These are phyloP conservation scores for Nerophis lumbriciformis DNA, from an alignment of 2,113 vertebrate genomes.

Conservation along the genomic window DNA sequence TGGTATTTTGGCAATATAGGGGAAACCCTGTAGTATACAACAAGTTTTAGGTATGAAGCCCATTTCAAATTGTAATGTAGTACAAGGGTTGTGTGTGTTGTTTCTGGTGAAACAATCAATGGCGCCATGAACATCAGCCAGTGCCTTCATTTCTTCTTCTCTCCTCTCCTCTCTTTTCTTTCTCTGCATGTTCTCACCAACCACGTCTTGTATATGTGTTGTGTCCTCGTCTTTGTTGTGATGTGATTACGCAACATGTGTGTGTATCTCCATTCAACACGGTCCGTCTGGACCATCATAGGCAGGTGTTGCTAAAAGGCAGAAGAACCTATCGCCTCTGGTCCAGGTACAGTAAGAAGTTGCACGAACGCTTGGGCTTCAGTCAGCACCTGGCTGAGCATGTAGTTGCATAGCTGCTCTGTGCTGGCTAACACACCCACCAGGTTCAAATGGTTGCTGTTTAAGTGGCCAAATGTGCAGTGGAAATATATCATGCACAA, in stretches of 20 bases:
- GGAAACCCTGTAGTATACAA: no score
- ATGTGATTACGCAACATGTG: slow-evolving; percentile 45
- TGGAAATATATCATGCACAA: background rate
- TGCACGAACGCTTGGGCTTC: slow-evolving; percentile 60
- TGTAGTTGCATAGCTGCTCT: slow-evolving; percentile 41
- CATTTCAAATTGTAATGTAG: slow-evolving; percentile 17
- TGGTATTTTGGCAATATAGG: no score
- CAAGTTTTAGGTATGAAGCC: slow-evolving; percentile 1
- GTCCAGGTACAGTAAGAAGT: slow-evolving; percentile 77
- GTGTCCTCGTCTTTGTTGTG: slow-evolving; percentile 38
- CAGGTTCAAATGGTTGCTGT: slow-evolving; percentile 7
- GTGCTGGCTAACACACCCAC: slow-evolving; percentile 20
- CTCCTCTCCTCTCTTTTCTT: slow-evolving; percentile 46
- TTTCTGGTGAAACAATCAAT: slow-evolving; percentile 31
- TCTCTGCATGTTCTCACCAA: slow-evolving; percentile 60
- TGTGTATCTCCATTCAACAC: slow-evolving; percentile 57
- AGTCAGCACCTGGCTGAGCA: slow-evolving; percentile 49
- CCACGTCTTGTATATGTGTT: slow-evolving; percentile 43
- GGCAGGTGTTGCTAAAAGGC: slow-evolving; percentile 71
- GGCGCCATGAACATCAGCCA: slow-evolving; percentile 49
- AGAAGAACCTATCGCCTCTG: slow-evolving; percentile 73
- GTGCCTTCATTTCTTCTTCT: slow-evolving; percentile 57
- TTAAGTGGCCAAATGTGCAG: slow-evolving; percentile 1
- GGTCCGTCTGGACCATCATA: slow-evolving; percentile 71
- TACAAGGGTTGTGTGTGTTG: slow-evolving; percentile 18